Conservation (phyloP, 2,113 vertebrate genomes). For the Forbesichthys papilliferus region DNA sequence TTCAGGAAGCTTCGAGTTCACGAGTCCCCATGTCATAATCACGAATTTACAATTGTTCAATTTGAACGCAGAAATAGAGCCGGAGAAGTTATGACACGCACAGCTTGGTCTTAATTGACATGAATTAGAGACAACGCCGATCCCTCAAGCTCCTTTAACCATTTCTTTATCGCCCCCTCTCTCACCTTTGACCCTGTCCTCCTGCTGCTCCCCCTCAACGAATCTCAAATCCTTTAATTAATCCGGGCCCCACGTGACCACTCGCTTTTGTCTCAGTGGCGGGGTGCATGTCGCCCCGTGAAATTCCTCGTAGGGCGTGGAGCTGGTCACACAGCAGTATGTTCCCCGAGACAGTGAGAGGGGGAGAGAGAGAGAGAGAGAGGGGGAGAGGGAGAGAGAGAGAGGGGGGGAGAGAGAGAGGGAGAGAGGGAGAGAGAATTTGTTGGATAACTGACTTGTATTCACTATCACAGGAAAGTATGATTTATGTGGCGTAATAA, state of each 20-base stretch:
- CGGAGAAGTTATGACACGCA: slow-evolving; percentile 46
- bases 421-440: not conserved
- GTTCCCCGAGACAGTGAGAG: not conserved
- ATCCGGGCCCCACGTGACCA: slow-evolving; percentile 63
- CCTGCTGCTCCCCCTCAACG: slow-evolving; percentile 32
- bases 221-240: slow-evolving; percentile 70
- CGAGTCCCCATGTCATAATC: too few relatives aligned
- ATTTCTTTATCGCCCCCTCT: slow-evolving; percentile 43
- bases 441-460: too few relatives aligned
- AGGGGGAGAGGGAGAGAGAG: not conserved
- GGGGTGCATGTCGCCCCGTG: slow-evolving; percentile 64
- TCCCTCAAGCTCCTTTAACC: slow-evolving; percentile 39
- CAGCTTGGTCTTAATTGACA: slow-evolving; percentile 59
- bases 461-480: too few relatives aligned
- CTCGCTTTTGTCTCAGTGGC: slow-evolving; percentile 45
- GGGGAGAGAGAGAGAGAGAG: too few relatives aligned
- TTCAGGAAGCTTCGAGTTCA: too few relatives aligned
- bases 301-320: slow-evolving; percentile 43
- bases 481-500: too few relatives aligned
- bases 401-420: too few relatives aligned
- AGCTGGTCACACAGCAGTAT: not conserved
- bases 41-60: not conserved
- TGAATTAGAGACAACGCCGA: slow-evolving; percentile 49
- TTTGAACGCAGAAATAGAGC: slow-evolving; percentile 44
- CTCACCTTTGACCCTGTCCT: slow-evolving; percentile 59